A percentile compares a stretch with the other conserved stretches of the same genome.
Conservation (phyloP, 2,888 invertebrate genomes). For the Acanthosepion esculentum region DNA sequence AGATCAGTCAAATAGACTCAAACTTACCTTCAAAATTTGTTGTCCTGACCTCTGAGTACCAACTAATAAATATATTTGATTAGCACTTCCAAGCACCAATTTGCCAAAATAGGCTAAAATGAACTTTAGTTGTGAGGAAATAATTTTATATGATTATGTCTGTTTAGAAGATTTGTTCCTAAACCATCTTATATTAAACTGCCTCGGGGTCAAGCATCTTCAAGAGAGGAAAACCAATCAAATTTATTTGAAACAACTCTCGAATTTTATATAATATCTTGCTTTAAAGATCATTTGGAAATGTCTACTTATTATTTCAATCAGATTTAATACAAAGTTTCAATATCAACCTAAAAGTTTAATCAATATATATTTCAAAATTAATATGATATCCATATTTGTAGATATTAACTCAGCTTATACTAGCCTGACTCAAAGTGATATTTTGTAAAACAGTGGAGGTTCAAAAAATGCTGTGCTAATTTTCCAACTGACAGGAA, state of each 20-base stretch:
- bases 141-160: slow-evolving; percentile 13
- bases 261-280: not conserved
- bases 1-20: not conserved
- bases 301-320: not conserved
- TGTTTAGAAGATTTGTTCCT: not conserved
- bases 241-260: not conserved
- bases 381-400: not conserved
- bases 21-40: not conserved
- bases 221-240: not conserved
- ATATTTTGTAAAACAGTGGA: not conserved
- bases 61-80: not conserved
- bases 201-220: not conserved
- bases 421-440: not conserved
- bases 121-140: not conserved
- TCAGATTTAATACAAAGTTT: not conserved
- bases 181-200: not conserved
- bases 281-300: not conserved
- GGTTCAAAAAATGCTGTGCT: not conserved
- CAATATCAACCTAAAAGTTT: not conserved
- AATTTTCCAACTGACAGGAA: not conserved
- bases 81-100: not conserved
- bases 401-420: not conserved
- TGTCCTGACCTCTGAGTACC: not conserved
- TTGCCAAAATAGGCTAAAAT: not conserved
- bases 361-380: too few species aligned